phyloP scores from a whole-genome alignment of 2,797 vertebrate genomes.

The Aldrovandia affinis region DNA sequence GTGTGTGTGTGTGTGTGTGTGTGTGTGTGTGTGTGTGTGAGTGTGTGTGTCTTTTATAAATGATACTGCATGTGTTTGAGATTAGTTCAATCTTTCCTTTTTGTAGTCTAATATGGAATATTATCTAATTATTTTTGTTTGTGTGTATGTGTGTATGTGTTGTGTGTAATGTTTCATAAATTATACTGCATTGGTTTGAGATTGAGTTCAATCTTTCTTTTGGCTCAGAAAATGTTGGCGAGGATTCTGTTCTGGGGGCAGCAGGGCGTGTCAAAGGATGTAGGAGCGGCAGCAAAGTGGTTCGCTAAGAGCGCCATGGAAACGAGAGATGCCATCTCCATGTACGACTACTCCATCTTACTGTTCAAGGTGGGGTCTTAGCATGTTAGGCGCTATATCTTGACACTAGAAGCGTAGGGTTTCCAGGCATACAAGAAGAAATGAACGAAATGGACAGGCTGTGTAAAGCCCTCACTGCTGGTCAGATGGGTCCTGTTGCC shows the following conservation, averaged over 20 bases:
- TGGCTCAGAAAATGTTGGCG: constrained; percentile 80
- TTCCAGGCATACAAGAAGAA: too few species aligned
- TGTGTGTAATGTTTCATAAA: neutral
- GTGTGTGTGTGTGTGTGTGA: neutral
- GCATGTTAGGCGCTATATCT: too few species aligned
- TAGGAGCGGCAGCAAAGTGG: constrained; percentile 79
- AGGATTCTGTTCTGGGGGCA: constrained; percentile 88
- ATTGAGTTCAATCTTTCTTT: neutral
- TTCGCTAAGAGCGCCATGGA: constrained; percentile 83
- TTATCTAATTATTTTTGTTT: too few species aligned
- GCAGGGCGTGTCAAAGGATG: constrained; percentile 85
- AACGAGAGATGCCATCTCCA: constrained; percentile 79
- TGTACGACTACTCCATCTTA: constrained; percentile 88
- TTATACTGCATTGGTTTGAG: neutral
- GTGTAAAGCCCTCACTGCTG: too few species aligned
- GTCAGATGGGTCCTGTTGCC: too few species aligned
- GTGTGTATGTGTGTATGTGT: neutral
- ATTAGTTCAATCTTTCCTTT: neutral
- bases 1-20: neutral
- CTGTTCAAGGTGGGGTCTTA: constrained; percentile 82
- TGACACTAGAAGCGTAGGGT: too few species aligned
- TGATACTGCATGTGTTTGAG: neutral
- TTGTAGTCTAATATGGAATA: too few species aligned
- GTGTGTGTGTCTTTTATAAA: neutral
- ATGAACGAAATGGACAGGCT: too few species aligned